Evolutionary conservation across 2,113 vertebrate species (phyloP).

Genomic region (Catharus fuscescens): DNA sequence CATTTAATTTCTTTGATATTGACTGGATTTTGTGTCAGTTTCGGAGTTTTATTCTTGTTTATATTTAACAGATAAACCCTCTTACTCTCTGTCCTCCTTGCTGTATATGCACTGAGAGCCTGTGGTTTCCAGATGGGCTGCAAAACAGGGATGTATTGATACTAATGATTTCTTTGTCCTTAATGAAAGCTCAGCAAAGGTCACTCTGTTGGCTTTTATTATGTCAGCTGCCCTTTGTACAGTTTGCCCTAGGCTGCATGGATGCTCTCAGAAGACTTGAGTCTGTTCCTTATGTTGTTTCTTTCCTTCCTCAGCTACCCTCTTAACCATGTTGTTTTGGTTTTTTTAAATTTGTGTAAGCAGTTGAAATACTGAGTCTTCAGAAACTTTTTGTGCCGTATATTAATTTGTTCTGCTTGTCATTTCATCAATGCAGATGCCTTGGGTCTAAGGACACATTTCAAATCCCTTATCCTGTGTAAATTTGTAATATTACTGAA

Average conservation of each 20-base stretch:
- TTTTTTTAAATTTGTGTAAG: background rate
- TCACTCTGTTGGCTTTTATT: slow-evolving; percentile 1
- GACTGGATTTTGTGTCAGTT: background rate
- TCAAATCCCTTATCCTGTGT: background rate
- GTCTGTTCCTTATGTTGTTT: background rate
- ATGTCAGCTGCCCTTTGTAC: background rate
- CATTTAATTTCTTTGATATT: background rate
- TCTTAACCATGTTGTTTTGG: background rate
- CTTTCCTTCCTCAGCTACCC: background rate
- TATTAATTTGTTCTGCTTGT: background rate
- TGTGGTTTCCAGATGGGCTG: background rate
- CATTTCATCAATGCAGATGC: background rate
- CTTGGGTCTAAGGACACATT: rapidly evolving
- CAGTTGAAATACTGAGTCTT: background rate
- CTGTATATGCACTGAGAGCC: background rate
- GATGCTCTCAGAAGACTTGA: background rate
- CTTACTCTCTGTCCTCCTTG: background rate
- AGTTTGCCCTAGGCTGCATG: background rate
- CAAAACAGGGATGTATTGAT: slow-evolving; percentile 25
- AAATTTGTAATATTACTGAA: background rate
- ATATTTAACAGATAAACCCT: background rate
- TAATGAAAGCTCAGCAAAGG: slow-evolving; percentile 9
- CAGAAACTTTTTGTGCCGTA: background rate
- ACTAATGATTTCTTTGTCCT: background rate
- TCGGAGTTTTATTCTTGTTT: background rate